Evolutionary conservation across 2,797 vertebrate genomes (phyloP), one percentile per base, ranked within the genome.

Genomic region (Merluccius polli): DNA sequence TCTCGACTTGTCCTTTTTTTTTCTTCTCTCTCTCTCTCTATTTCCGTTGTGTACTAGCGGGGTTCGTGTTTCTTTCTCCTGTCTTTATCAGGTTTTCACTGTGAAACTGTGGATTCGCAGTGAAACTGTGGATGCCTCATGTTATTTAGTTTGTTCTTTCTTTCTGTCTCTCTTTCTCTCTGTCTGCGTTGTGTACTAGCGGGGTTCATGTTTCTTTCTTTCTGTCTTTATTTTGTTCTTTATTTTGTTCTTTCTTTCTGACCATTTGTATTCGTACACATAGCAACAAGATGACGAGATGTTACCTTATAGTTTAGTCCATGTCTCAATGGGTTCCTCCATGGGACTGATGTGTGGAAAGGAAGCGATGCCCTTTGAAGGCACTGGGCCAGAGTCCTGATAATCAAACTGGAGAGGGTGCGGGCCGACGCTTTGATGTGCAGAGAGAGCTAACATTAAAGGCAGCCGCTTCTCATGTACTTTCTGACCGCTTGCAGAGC

Each of bases 371-470:
- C 77, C 84, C 88, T 91, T 92, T 91, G 44, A 52, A 52, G 44
- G 44, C 44, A 75, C 15, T 0, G 75, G 82, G 75, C 78, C 77
- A 78, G 85, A 76, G 82, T 59, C 12, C 21, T 59, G 52, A 59
- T 59, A 86, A 84, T 77, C 84, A 84, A 73, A 59, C 52, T 74
- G 76, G 70, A 79, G 75, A 78, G 75, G 41, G 78, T 82, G 72
- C 74, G 79, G 79, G 77, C 31, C 29, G 38, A 71, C 0, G 44
- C 90, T 92, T 92, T 92, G 89, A 93, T 88, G 88, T 92, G 78
- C 84, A 85, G 80, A 85, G 89, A 91, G 85, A 87, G 85, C 85
- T 81, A 86, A 83, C 86, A 89, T 90, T 86, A 89, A 87, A 87
- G 84, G 79, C 79, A 77, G 0, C 6, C 78, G 73, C 72, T 76